phyloP scores from a whole-genome alignment of 2,888 invertebrate genomes.

The Ophioninae sp. region DNA sequence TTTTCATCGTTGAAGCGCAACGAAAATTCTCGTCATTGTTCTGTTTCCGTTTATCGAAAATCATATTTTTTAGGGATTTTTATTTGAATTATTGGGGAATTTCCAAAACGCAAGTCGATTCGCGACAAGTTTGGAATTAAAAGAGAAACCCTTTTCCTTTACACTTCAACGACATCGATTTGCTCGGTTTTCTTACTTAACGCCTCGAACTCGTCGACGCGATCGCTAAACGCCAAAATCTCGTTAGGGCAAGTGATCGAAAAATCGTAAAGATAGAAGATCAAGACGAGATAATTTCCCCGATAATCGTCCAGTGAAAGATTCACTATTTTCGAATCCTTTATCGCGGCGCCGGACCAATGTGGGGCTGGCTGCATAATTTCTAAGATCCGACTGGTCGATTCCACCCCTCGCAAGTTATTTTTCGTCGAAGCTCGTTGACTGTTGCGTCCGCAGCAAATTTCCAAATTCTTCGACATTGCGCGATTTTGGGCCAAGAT shows the following conservation, averaged over 20 bases:
- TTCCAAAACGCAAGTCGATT: no score
- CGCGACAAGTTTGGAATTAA: no score
- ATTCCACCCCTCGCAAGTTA: background rate
- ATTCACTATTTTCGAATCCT: slow-evolving; percentile 62
- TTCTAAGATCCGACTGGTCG: background rate
- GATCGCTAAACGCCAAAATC: slow-evolving; percentile 72
- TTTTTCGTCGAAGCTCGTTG: slow-evolving; percentile 18
- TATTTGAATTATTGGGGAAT: background rate
- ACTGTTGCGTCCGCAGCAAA: slow-evolving; percentile 40
- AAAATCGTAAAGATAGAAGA: slow-evolving; percentile 73
- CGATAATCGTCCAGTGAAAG: slow-evolving; percentile 66
- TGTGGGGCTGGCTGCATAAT: slow-evolving; percentile 66
- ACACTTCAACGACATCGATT: background rate
- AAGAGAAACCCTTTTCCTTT: no score
- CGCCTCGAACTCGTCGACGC: slow-evolving; percentile 68
- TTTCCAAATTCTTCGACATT: slow-evolving; percentile 44
- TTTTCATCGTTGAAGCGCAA: background rate
- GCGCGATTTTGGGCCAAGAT: background rate
- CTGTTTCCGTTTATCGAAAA: background rate
- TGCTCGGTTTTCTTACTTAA: slow-evolving; percentile 62
- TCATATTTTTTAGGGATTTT: background rate
- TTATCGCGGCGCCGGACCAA: slow-evolving; percentile 70
- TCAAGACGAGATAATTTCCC: slow-evolving; percentile 69
- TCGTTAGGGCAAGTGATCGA: slow-evolving; percentile 71
- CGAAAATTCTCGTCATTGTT: background rate